Conservation (phyloP, 2,888 invertebrate genomes). For the Drosophila rubida region DNA sequence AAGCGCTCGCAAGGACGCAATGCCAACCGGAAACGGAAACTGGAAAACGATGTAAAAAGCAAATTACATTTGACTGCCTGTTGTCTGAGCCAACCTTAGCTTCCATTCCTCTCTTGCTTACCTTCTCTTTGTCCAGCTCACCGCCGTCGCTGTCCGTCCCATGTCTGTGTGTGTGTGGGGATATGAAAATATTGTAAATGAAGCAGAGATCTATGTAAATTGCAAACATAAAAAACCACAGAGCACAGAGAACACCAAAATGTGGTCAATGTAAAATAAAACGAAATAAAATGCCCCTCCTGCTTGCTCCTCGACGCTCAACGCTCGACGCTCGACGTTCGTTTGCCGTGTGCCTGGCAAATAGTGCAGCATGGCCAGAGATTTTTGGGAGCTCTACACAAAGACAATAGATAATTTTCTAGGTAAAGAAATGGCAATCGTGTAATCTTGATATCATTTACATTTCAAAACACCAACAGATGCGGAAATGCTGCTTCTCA, state of each 20-base stretch:
- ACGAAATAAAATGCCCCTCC: constrained; percentile 38
- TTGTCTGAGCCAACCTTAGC: constrained; percentile 11
- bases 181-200: constrained; percentile 70
- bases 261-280: constrained; percentile 44
- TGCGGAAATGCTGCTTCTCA: background rate
- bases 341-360: too few species aligned
- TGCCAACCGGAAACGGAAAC: constrained; percentile 68
- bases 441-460: constrained; percentile 21
- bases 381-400: constrained; percentile 6
- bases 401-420: constrained; percentile 8
- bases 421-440: constrained; percentile 1
- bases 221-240: constrained; percentile 68
- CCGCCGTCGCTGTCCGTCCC: background rate
- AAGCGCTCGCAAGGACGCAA: constrained; percentile 53
- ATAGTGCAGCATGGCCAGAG: background rate
- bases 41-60: constrained; percentile 71
- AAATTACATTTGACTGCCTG: constrained; percentile 68
- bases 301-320: background rate
- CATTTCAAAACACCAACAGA: constrained; percentile 7
- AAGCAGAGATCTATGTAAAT: constrained; percentile 72
- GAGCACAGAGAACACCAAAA: constrained; percentile 38
- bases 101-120: background rate
- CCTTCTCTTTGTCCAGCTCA: background rate
- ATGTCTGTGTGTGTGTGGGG: constrained; percentile 1
- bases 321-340: too few species aligned